These are phyloP conservation scores for Cervus canadensis DNA, from an alignment of 2,113 vertebrate genomes.

Conservation along the genomic window DNA sequence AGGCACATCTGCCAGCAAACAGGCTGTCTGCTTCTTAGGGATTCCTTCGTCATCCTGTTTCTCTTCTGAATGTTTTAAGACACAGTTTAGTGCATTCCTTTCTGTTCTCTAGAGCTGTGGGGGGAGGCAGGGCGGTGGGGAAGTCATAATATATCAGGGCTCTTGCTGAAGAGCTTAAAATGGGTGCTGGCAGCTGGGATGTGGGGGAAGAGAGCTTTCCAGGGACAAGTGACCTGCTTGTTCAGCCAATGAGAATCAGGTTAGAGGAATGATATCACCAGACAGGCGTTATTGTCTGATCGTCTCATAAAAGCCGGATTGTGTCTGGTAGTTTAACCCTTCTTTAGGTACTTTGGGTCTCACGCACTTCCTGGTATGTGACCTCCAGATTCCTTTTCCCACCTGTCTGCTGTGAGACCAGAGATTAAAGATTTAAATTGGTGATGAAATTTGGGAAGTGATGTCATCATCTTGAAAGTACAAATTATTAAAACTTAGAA, in stretches of 20 bases:
- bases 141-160: constrained; percentile 16
- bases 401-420: not conserved
- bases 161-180: constrained; percentile 56
- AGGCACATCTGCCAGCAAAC: constrained; percentile 58
- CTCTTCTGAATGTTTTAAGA: constrained; percentile 38
- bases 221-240: constrained; percentile 61
- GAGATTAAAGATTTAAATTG: constrained; percentile 23
- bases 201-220: constrained; percentile 58
- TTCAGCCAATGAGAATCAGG: constrained; percentile 54
- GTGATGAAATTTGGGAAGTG: not conserved
- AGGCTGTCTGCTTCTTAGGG: constrained; percentile 30
- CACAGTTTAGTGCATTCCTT: constrained; percentile 48
- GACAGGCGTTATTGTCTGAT: constrained; percentile 55
- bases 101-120: constrained; percentile 12
- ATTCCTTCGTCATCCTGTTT: constrained; percentile 7
- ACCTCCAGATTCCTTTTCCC: constrained; percentile 37
- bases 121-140: not conserved
- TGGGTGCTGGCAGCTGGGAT: constrained; percentile 56
- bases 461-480: not conserved
- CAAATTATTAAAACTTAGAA: constrained; percentile 17
- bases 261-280: constrained; percentile 54
- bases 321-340: constrained; percentile 50
- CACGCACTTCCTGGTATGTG: constrained; percentile 8
- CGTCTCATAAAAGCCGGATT: constrained; percentile 42
- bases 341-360: constrained; percentile 21